phyloP scores from a whole-genome alignment of 2,888 invertebrate genomes.

The Minunthozetes semirufus region DNA sequence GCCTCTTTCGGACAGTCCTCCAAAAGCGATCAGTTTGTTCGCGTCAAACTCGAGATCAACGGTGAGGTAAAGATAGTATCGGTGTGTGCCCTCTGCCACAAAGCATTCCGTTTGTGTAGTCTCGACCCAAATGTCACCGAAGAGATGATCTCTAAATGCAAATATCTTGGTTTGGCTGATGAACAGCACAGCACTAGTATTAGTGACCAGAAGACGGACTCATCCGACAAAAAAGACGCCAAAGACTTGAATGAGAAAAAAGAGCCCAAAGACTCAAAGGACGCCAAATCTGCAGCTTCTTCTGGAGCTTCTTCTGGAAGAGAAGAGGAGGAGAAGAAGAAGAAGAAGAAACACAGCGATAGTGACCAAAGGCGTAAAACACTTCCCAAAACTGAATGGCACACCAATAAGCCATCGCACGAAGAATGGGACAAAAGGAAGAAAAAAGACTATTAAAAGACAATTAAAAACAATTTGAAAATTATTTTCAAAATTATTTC shows the following conservation, averaged over 20 bases:
- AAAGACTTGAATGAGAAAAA: neutral
- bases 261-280: neutral
- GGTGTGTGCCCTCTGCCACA: conserved; percentile 4
- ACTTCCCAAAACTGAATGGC: neutral
- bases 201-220: neutral
- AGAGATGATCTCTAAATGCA: neutral
- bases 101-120: neutral
- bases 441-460: neutral
- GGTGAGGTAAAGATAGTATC: neutral
- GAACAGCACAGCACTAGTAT: neutral
- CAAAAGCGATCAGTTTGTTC: conserved; percentile 4
- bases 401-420: neutral
- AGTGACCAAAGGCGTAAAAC: neutral
- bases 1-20: neutral
- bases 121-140: conserved; percentile 1
- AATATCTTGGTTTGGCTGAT: neutral
- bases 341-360: neutral
- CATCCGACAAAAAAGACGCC: neutral
- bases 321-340: neutral
- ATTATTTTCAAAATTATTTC: too few species aligned
- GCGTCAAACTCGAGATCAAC: neutral
- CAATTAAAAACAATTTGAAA: too few species aligned
- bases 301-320: neutral
- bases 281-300: neutral
- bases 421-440: conserved; percentile 6